Evolutionary conservation across 2,113 vertebrate species (phyloP), one percentile per base, ranked within the genome.

Genomic region (Corydoras sp.): DNA sequence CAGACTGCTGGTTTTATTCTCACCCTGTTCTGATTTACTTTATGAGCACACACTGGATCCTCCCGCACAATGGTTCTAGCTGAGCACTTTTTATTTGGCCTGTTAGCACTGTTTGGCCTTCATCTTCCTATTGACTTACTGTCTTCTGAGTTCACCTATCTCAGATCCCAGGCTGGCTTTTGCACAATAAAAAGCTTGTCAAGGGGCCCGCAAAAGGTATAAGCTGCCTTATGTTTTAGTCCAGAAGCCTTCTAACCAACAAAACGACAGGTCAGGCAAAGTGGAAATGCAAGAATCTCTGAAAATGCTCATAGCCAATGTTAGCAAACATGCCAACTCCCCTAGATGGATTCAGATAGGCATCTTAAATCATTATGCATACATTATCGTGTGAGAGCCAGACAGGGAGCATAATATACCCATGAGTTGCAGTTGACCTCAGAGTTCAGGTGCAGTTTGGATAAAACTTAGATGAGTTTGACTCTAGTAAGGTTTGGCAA

Each of bases 111-210:
- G 72, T 81, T 81, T 79, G 80, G 76, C 81, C 51, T 65, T 81
- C 76, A 80, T 79, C 77, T 75, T 58, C 0, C 59, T 83, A 86
- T 87, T 73, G 86, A 88, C 83, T 85, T 86, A 48, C 83, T 86
- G 84, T 85, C 86, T 83, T 85, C 79, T 84, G 86, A 83, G 85
- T 83, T 85, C 70, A 68, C 69, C 70, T 55, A 58, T 73, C 65
- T 70, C 82, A 6, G 24, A 61, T 76, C 76, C 77, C 67, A 35
- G 64, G 70, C 76, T 62, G 77, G 81, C 81, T 81, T 71, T 85
- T 80, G 81, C 54, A 70, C 62, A 62, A 80, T 83, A 84, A 88
- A 86, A 80, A 83, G 81, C 74, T 79, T 82, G 82, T 82, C 81
- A 81, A 80, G 77, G 76, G 76, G 74, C 74, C 73, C 62, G 72